A percentile compares a stretch with the other conserved stretches of the same genome.
Evolutionary conservation across 2,888 invertebrate species (phyloP).

Genomic region (Zaprionus lineosus): DNA sequence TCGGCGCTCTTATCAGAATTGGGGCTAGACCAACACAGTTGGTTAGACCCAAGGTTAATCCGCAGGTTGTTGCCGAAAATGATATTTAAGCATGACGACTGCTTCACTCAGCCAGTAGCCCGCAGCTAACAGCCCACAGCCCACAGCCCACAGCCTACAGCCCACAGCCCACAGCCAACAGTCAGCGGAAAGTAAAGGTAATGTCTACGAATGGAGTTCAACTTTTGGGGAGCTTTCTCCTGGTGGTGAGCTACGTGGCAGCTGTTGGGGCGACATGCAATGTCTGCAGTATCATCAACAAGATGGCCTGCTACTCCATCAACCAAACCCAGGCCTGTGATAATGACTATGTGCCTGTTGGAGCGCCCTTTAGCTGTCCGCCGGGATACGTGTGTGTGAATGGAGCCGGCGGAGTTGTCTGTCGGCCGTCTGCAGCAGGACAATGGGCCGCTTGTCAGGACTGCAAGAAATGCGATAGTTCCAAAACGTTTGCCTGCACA

Average conservation of each 20-base stretch:
- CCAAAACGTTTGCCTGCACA: slow-evolving; percentile 71
- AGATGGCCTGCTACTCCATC: slow-evolving; percentile 69
- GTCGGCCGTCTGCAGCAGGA: slow-evolving; percentile 37
- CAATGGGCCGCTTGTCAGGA: slow-evolving; percentile 64
- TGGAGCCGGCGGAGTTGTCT: slow-evolving; percentile 52
- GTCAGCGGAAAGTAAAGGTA: neutral
- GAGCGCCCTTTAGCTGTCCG: slow-evolving; percentile 53
- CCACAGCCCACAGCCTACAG: no score
- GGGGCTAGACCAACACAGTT: neutral
- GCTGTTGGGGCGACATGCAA: slow-evolving; percentile 60
- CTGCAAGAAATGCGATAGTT: slow-evolving; percentile 69
- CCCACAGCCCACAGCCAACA: slow-evolving; percentile 1
- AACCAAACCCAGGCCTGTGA: slow-evolving; percentile 65
- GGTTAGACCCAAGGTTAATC: slow-evolving; percentile 32
- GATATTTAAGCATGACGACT: slow-evolving; percentile 46
- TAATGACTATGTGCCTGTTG: slow-evolving; percentile 46
- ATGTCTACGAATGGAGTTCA: slow-evolving; percentile 19
- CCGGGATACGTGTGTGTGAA: slow-evolving; percentile 60
- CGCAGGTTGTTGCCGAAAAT: slow-evolving; percentile 30
- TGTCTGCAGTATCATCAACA: slow-evolving; percentile 56
- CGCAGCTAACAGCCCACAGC: no score
- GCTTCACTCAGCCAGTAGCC: slow-evolving; percentile 1
- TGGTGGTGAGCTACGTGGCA: slow-evolving; percentile 23
- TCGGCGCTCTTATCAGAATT: slow-evolving; percentile 59
- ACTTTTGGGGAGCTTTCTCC: slow-evolving; percentile 1